A percentile compares a stretch with the other conserved stretches of the same genome.
Evolutionary conservation across 2,888 invertebrate genomes (phyloP).

Genomic region (Syritta pipiens): DNA sequence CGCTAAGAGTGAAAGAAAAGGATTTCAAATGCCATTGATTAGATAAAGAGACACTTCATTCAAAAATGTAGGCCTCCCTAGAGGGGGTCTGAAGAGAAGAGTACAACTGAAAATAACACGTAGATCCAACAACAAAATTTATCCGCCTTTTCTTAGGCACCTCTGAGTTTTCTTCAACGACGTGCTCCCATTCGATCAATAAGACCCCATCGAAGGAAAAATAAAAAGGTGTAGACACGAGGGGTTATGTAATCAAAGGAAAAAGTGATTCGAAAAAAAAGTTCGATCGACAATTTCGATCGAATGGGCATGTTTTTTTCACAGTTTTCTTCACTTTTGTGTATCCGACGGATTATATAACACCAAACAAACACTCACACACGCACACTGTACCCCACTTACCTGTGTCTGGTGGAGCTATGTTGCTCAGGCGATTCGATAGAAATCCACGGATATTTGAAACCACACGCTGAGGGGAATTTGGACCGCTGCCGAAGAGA

Average conservation of each 20-base stretch:
- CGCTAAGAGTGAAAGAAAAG: constrained; percentile 7
- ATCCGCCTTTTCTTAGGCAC: background rate
- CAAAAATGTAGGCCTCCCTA: too few species aligned
- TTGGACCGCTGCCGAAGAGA: constrained; percentile 84
- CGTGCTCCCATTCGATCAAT: constrained; percentile 55
- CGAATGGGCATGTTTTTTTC: background rate
- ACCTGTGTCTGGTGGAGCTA: constrained; percentile 87
- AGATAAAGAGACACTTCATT: too few species aligned
- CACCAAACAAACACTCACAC: too few species aligned
- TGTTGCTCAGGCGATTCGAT: constrained; percentile 83
- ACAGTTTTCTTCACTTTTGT: background rate
- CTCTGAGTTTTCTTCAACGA: background rate
- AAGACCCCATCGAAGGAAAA: constrained; percentile 43
- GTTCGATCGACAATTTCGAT: constrained; percentile 22
- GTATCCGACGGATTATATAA: constrained; percentile 49
- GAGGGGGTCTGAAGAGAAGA: too few species aligned
- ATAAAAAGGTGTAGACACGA: constrained; percentile 38
- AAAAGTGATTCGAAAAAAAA: constrained; percentile 19
- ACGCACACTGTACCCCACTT: constrained; percentile 77
- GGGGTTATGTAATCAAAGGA: constrained; percentile 45
- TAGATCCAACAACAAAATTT: too few species aligned
- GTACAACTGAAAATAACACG: too few species aligned
- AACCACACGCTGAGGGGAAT: constrained; percentile 86
- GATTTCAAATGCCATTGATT: background rate
- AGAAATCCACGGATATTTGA: constrained; percentile 87